A percentile compares a stretch with the other conserved stretches of the same genome.
Conservation (phyloP, 2,888 invertebrate genomes). For the Drosophila flavopinicola region DNA sequence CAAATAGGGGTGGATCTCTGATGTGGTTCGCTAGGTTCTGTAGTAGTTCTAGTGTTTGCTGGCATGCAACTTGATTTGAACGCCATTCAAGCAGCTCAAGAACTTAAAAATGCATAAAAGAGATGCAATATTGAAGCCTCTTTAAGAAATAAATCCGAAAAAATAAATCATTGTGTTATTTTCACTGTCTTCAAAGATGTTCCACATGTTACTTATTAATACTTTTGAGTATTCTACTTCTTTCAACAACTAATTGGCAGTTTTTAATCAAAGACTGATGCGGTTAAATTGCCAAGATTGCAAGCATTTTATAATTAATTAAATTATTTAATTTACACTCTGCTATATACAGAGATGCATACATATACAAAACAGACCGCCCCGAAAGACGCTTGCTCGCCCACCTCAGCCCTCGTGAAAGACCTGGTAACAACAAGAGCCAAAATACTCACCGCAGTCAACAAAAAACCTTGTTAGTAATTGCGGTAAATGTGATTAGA, state of each 20-base stretch:
- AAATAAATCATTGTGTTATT: too few relatives aligned
- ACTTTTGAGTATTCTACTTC: background rate
- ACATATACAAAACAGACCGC: conserved; percentile 12
- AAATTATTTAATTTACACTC: conserved; percentile 71
- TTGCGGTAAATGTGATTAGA: conserved; percentile 82
- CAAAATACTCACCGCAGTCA: conserved; percentile 47
- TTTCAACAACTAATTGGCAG: conserved; percentile 7
- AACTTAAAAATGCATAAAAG: too few relatives aligned
- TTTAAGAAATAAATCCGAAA: too few relatives aligned
- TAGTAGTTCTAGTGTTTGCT: too few relatives aligned
- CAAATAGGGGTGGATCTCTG: conserved; percentile 29
- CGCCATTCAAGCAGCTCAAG: too few relatives aligned
- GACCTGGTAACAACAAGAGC: conserved; percentile 37
- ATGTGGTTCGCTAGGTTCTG: conserved; percentile 25
- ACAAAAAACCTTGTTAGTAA: conserved; percentile 78
- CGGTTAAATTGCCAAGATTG: conserved; percentile 44
- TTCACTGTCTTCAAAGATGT: too few relatives aligned
- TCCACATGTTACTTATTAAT: background rate
- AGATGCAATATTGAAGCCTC: too few relatives aligned
- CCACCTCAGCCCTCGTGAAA: background rate
- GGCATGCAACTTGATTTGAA: too few relatives aligned
- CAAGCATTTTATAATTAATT: conserved; percentile 71
- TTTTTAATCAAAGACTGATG: conserved; percentile 37
- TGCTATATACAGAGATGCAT: conserved; percentile 17
- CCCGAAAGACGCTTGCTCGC: conserved; percentile 23